Evolutionary conservation across 2,888 invertebrate species (phyloP), one percentile per base, ranked within the genome.

Genomic region (Reticulitermes lucifugus): DNA sequence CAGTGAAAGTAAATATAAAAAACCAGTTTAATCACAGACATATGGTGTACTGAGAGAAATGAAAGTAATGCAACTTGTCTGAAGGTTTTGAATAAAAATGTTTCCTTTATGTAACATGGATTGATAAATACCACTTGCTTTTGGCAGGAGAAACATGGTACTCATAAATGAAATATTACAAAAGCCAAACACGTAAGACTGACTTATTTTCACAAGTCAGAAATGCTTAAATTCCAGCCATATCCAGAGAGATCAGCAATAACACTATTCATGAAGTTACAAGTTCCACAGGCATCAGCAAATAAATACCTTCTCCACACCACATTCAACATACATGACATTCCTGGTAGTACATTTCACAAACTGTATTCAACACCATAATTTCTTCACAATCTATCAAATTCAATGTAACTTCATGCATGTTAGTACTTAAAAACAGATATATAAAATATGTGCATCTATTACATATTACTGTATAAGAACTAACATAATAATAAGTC

Each of bases 201-300:
- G 73, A 73, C 14, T 35, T 73, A 41, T 41, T 73, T 73, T 73
- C 65, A 65, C n/a, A n/a, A n/a, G 12, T 73, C 21, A 21, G 21
- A 73, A 41, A 73, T 35, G 35, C 73, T 73, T 18, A 71, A 25
- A 18, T 73, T 73, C 41, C 73, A 65, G 65, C 41, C 73, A 73
- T 73, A 73, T 41, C 35, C 73, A 41, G 73, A 73, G 73, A 73
- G 73, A 70, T 70, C n/a, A 65, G 25, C 9, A 65, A 25, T 65
- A 65, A 65, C 65, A 25, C 12, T 22, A n/a, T 25, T 65, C n/a
- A 65, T 65, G 65, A n/a, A 65, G n/a, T 65, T 65, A 65, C 65
- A 65, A 65, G 65, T 12, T 25, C 12, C 25, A 55, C 25, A 65
- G n/a, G n/a, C 25, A n/a, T n/a, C 25, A 25, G 18, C 14, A 21